Conservation (phyloP, 2,888 invertebrate species). For the Caenorhabditis afra region DNA sequence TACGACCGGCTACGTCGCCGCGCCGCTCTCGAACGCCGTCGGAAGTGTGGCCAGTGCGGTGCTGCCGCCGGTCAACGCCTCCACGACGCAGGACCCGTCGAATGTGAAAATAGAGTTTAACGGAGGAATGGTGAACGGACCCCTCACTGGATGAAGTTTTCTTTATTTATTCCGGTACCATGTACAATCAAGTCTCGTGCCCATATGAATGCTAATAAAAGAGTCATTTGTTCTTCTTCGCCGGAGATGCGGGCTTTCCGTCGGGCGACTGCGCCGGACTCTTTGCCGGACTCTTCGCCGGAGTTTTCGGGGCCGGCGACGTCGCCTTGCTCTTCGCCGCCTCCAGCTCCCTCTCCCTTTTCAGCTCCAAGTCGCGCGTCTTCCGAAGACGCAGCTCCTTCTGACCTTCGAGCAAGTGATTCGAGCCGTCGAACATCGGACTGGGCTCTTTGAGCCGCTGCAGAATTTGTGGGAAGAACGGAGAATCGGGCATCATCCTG, state of each 20-base stretch:
- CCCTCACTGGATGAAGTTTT: slow-evolving; percentile 6
- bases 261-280: not conserved
- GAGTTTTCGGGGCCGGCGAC: not conserved
- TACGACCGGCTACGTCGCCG: not conserved
- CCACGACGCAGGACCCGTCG: slow-evolving; percentile 9
- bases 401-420: slow-evolving; percentile 24
- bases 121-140: slow-evolving; percentile 29
- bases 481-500: not conserved
- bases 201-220: slow-evolving; percentile 30
- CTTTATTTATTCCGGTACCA: not conserved
- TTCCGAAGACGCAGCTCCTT: slow-evolving; percentile 40
- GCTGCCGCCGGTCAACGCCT: slow-evolving; percentile 1
- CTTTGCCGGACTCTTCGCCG: slow-evolving; percentile 3
- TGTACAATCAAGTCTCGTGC: slow-evolving; percentile 36
- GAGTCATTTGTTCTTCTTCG: slow-evolving; percentile 18
- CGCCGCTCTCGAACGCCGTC: slow-evolving; percentile 21
- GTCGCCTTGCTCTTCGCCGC: slow-evolving; percentile 11
- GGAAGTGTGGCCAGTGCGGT: slow-evolving; percentile 28
- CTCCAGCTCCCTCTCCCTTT: not conserved
- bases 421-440: slow-evolving; percentile 29
- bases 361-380: not conserved
- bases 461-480: slow-evolving; percentile 16
- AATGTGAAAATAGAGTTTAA: slow-evolving; percentile 27
- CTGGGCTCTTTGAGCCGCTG: slow-evolving; percentile 28
- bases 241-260: no score